phyloP scores from a whole-genome alignment of 2,888 invertebrate genomes.

The Dryadula phaetusa region DNA sequence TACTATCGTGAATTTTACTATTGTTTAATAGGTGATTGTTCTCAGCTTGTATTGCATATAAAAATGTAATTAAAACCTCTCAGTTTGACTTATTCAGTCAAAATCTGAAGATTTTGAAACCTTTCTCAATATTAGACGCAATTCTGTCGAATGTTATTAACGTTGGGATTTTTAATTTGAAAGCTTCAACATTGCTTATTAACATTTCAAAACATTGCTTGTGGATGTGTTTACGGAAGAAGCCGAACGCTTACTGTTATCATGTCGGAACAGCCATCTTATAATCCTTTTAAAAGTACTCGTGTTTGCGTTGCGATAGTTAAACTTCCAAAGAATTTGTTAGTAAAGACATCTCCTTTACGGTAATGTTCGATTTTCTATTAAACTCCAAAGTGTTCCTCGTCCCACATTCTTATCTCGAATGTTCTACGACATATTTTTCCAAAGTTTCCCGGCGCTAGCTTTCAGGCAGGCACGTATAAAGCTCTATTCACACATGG shows the following conservation, averaged over 20 bases:
- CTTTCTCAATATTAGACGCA: constrained; percentile 1
- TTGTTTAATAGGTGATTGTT: constrained; percentile 34
- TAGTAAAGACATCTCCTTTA: constrained; percentile 82
- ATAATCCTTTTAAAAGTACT: constrained; percentile 48
- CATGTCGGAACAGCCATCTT: constrained; percentile 42
- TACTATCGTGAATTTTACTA: constrained; percentile 35
- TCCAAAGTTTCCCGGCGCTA: constrained; percentile 84
- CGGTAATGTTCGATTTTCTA: constrained; percentile 85
- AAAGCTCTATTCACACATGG: constrained; percentile 85
- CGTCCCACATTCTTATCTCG: constrained; percentile 84
- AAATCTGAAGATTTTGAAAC: constrained; percentile 1
- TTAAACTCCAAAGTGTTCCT: constrained; percentile 83
- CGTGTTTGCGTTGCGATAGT: constrained; percentile 55
- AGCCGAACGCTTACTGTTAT: constrained; percentile 34
- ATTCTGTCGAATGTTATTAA: neutral
- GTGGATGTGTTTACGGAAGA: constrained; percentile 28
- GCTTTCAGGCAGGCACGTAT: constrained; percentile 83
- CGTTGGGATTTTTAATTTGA: constrained; percentile 9
- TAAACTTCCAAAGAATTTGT: constrained; percentile 79
- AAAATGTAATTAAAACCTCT: constrained; percentile 30
- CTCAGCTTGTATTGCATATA: constrained; percentile 27
- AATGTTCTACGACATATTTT: constrained; percentile 84
- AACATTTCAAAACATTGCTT: constrained; percentile 25
- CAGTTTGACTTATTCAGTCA: neutral
- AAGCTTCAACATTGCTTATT: constrained; percentile 25